Conservation (phyloP, 2,888 invertebrate species). For the Leucania comma region DNA sequence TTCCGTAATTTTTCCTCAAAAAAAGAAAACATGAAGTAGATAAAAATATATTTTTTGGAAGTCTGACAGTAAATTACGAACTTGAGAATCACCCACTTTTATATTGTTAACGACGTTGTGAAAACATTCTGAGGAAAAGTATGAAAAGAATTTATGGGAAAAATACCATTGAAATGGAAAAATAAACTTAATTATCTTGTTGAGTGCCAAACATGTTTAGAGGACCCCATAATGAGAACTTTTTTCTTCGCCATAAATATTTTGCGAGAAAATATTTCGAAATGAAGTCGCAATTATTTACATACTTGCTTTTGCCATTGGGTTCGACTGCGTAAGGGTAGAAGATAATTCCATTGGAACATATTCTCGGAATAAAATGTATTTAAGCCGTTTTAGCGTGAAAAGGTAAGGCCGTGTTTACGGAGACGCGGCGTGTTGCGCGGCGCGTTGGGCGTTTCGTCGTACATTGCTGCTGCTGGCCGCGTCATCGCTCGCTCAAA, state of each 20-base stretch:
- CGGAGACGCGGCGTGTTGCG: too few relatives aligned
- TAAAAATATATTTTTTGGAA: conserved; percentile 7
- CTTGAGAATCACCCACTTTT: conserved; percentile 15
- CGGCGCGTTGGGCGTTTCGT: too few relatives aligned
- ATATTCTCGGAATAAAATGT: too few relatives aligned
- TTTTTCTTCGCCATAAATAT: conserved; percentile 3
- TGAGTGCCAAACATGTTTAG: conserved; percentile 30
- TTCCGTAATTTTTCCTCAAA: conserved; percentile 12
- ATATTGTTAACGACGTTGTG: conserved; percentile 15
- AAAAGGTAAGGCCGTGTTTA: too few relatives aligned
- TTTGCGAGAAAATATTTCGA: neutral
- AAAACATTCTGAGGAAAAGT: conserved; percentile 21
- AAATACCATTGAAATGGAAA: conserved; percentile 36
- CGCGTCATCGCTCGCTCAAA: too few relatives aligned
- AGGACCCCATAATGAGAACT: neutral
- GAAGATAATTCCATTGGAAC: too few relatives aligned
- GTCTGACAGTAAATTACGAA: conserved; percentile 29
- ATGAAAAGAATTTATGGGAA: conserved; percentile 26
- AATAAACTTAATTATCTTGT: conserved; percentile 38
- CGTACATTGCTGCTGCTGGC: too few relatives aligned
- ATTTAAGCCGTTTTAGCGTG: too few relatives aligned
- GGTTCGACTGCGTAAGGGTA: too few relatives aligned
- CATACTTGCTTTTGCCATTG: neutral
- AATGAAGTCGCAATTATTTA: neutral
- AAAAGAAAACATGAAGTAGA: conserved; percentile 5